Percentiles rank a stretch among this genome's conserved stretches.
phyloP scores from a whole-genome alignment of 1,140 invertebrate species.

The Achatina immaculata region DNA sequence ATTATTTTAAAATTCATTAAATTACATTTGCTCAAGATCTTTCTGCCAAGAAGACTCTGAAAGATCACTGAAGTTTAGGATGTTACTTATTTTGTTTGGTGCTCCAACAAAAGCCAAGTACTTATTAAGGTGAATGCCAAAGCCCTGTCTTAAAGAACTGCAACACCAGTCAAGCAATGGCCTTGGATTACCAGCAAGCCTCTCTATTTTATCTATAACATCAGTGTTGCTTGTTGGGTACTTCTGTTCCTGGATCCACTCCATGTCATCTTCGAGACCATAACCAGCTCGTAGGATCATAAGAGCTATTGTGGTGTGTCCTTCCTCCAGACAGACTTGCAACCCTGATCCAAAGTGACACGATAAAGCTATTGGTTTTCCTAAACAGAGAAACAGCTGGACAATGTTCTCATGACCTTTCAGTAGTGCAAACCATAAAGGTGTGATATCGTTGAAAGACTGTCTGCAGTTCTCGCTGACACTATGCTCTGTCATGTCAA shows the following conservation, averaged over 20 bases:
- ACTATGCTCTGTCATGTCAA: slow-evolving; percentile 10
- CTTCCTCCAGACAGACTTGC: slow-evolving; percentile 36
- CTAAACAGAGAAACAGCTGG: slow-evolving; percentile 36
- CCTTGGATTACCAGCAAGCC: slow-evolving; percentile 23
- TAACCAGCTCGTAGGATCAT: slow-evolving; percentile 41
- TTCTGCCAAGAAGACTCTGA: slow-evolving; percentile 18
- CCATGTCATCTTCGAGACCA: slow-evolving; percentile 39
- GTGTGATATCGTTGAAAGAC: slow-evolving; percentile 40
- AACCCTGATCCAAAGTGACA: slow-evolving; percentile 43
- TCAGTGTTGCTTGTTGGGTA: slow-evolving; percentile 30
- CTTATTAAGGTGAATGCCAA: slow-evolving; percentile 20
- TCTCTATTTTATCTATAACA: slow-evolving; percentile 35
- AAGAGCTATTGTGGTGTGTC: slow-evolving; percentile 22
- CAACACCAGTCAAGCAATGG: slow-evolving; percentile 37
- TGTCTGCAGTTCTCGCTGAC: neutral
- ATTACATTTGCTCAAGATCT: neutral
- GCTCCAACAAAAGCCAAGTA: slow-evolving; percentile 10
- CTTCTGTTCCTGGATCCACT: slow-evolving; percentile 38
- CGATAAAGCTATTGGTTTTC: slow-evolving; percentile 32
- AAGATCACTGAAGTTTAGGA: slow-evolving; percentile 33
- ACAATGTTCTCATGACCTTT: slow-evolving; percentile 35
- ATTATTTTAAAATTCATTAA: too few relatives aligned
- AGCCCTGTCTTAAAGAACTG: slow-evolving; percentile 19
- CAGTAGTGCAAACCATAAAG: slow-evolving; percentile 41
- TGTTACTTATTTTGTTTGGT: slow-evolving; percentile 13